These are phyloP conservation scores for Drosophila lacicola DNA, from an alignment of 2,888 invertebrate genomes.

Conservation along the genomic window DNA sequence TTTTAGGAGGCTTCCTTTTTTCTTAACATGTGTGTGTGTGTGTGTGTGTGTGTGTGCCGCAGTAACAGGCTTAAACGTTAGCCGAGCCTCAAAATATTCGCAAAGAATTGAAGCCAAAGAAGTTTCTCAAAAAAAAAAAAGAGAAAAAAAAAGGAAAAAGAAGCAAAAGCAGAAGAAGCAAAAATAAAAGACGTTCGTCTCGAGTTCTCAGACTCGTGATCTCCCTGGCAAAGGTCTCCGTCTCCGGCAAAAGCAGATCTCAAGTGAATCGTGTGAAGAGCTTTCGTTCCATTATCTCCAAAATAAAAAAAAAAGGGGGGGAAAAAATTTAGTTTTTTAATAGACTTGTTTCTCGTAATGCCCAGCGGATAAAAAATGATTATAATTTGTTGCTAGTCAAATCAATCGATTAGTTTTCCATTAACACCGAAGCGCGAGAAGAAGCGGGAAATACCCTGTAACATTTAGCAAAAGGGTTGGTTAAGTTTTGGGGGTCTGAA, in stretches of 20 bases:
- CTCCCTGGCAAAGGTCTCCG: too few relatives aligned
- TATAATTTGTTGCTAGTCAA: constrained; percentile 3
- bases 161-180: constrained; percentile 1
- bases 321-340: neutral
- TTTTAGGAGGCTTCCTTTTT: constrained; percentile 17
- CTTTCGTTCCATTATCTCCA: neutral
- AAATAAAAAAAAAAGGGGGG: too few relatives aligned
- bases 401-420: constrained; percentile 35
- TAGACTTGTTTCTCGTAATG: constrained; percentile 20
- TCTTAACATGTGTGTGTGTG: constrained; percentile 7
- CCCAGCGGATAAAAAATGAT: constrained; percentile 3
- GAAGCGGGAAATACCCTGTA: too few relatives aligned
- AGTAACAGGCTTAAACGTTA: constrained; percentile 31
- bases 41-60: neutral
- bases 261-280: constrained; percentile 32
- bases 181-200: neutral
- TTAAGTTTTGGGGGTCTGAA: too few relatives aligned
- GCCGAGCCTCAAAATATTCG: constrained; percentile 15
- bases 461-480: too few relatives aligned
- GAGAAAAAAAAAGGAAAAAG: neutral
- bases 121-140: constrained; percentile 26
- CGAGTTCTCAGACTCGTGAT: too few relatives aligned
- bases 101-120: constrained; percentile 41
- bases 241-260: neutral
- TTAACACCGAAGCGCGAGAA: constrained; percentile 18